phyloP scores from a whole-genome alignment of 2,113 vertebrate species.

The Chaenocephalus aceratus region DNA sequence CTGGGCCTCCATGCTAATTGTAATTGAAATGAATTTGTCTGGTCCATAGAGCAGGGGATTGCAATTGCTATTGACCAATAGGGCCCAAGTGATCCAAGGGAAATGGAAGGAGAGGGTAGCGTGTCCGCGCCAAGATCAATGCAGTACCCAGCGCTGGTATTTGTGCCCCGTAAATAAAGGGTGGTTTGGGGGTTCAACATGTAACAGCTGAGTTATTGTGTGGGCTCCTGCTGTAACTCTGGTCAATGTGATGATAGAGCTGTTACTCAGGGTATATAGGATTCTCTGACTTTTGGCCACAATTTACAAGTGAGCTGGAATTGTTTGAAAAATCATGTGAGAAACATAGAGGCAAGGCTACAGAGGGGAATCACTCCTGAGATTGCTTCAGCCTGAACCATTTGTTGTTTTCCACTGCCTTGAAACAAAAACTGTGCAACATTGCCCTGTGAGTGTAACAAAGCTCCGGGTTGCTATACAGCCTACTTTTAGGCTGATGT shows the following conservation, averaged over 20 bases:
- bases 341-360: slow-evolving; percentile 28
- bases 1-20: slow-evolving; percentile 81
- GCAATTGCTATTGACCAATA: slow-evolving; percentile 80
- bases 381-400: slow-evolving; percentile 4
- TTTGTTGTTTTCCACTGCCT: slow-evolving; percentile 5
- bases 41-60: slow-evolving; percentile 63
- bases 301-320: neutral
- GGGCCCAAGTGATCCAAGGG: slow-evolving; percentile 56
- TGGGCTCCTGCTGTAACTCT: slow-evolving; percentile 9
- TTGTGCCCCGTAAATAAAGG: slow-evolving; percentile 53
- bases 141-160: slow-evolving; percentile 2
- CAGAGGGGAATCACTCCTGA: slow-evolving; percentile 29
- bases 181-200: slow-evolving; percentile 9
- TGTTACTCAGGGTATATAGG: neutral
- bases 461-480: slow-evolving; percentile 21
- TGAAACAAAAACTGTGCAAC: slow-evolving; percentile 25
- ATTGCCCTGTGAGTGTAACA: slow-evolving; percentile 8
- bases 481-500: slow-evolving; percentile 13
- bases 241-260: slow-evolving; percentile 30
- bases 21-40: slow-evolving; percentile 85
- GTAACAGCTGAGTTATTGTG: slow-evolving; percentile 2
- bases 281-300: slow-evolving; percentile 34
- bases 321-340: slow-evolving; percentile 41
- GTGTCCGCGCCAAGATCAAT: slow-evolving; percentile 48
- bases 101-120: slow-evolving; percentile 62